Evolutionary conservation across 2,888 invertebrate genomes (phyloP), one percentile per base, ranked within the genome.

Genomic region (Holacanthella duospinosa): DNA sequence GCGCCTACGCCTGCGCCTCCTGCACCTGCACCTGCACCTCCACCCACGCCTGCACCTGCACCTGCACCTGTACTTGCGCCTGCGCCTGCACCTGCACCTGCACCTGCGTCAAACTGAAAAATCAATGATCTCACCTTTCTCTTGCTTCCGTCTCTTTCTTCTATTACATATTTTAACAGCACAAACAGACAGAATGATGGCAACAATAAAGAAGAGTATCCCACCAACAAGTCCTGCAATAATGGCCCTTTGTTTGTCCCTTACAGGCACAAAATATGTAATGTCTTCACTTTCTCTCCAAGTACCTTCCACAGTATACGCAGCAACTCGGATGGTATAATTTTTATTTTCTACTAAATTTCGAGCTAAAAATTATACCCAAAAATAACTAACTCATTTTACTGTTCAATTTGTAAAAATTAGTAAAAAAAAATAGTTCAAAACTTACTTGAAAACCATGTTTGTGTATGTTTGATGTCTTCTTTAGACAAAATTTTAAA

Each of bases 131-230:
- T 62, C 60, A 94, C 95, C 94, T 90, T 94, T 93, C 82, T 93
- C 93, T 81, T 93, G 93, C 86, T 93, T 93, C 83, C 93, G 88
- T 76, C 93, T 85, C 81, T 93, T 93, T 77, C 93, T 84, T 81
- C 93, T 93, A 83, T 94, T 95, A 85, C 93, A 93, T 80, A 94
- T 93, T 83, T 95, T 93, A 77, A 95, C 93, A 75, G 93, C 93
- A 82, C 95, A 93, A 77, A 95, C 89, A 75, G 94, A 93, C 76
- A 96, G 85, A 77, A 95, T 92, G 80, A 95, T 93, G 79, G 94
- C 93, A 76, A 95, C 93, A 77, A 95, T 89, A 84, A 95, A 93
- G 84, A 96, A 95, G 77, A 95, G 84, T 76, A 96, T 88, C 73
- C 95, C 95, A 75, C 95, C 95, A 74, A 95, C 93, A 75, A 95